These are phyloP conservation scores for Podarcis cretensis DNA, from an alignment of 2,113 vertebrate species.

Conservation along the genomic window DNA sequence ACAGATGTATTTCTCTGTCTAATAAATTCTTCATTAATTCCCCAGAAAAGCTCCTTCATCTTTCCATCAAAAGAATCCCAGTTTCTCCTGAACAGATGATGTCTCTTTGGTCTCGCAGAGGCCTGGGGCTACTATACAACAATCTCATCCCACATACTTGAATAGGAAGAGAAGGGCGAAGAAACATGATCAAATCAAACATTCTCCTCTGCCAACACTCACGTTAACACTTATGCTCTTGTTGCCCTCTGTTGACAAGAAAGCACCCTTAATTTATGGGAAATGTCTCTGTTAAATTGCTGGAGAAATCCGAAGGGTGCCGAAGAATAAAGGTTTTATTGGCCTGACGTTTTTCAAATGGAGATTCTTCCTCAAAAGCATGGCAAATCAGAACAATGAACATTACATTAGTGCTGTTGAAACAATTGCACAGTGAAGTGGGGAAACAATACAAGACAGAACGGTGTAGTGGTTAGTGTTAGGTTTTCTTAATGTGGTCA, in stretches of 20 bases:
- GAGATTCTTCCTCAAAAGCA: neutral
- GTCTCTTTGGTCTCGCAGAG: neutral
- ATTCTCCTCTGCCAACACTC: neutral
- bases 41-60: neutral
- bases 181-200: neutral
- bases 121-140: neutral
- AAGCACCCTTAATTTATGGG: neutral
- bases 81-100: neutral
- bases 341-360: neutral
- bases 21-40: conserved; percentile 9
- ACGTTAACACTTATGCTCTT: neutral
- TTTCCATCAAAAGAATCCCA: neutral
- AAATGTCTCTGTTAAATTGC: neutral
- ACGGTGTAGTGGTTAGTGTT: too few relatives aligned
- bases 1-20: neutral
- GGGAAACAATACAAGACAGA: too few relatives aligned
- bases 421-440: too few relatives aligned
- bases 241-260: neutral
- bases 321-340: neutral
- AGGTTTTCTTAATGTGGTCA: too few relatives aligned
- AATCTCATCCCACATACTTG: neutral
- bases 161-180: neutral
- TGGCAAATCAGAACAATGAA: too few relatives aligned
- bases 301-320: neutral
- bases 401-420: too few relatives aligned